Evolutionary conservation across 64 coral and sea anemone genomes (phyloP).

Genomic region (Montipora foliosa): DNA sequence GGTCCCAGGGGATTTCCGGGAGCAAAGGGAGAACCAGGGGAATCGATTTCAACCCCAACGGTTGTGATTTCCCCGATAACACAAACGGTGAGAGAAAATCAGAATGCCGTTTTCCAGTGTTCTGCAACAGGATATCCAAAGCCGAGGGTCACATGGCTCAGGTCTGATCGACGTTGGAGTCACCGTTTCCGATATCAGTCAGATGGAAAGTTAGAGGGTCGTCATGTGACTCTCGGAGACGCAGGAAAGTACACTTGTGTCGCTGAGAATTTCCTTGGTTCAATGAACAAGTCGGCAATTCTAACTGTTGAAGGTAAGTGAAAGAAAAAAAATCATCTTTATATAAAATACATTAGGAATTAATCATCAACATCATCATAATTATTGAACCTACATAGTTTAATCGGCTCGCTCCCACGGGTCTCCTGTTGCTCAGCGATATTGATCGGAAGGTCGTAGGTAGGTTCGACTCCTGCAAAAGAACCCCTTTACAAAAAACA

Average conservation of each 20-base stretch:
- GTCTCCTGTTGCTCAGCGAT: no score
- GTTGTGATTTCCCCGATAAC: conserved; percentile 6
- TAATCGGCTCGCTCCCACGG: no score
- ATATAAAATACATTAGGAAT: no score
- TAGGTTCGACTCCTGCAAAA: no score
- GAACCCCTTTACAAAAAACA: no score
- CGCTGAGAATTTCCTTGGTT: conserved; percentile 41
- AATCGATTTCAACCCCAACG: neutral
- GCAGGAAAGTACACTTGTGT: conserved; percentile 64
- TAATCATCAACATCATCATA: no score
- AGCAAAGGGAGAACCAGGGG: conserved; percentile 51
- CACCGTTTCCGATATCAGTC: neutral
- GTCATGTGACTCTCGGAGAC: conserved; percentile 30
- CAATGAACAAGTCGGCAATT: conserved; percentile 1
- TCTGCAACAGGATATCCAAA: conserved; percentile 59
- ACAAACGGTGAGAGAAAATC: conserved; percentile 47
- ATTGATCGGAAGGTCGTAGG: no score
- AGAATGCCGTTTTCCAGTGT: conserved; percentile 44
- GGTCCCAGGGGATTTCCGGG: conserved; percentile 36
- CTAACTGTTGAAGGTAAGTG: neutral
- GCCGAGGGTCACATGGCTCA: conserved; percentile 39
- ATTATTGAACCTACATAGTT: no score
- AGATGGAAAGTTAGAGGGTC: conserved; percentile 17
- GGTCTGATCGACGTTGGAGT: neutral
- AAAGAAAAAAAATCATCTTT: no score